Base-by-base conservation (phyloP, 2,797 vertebrate genomes). In the Odontamblyopus lacepedii region DNA sequence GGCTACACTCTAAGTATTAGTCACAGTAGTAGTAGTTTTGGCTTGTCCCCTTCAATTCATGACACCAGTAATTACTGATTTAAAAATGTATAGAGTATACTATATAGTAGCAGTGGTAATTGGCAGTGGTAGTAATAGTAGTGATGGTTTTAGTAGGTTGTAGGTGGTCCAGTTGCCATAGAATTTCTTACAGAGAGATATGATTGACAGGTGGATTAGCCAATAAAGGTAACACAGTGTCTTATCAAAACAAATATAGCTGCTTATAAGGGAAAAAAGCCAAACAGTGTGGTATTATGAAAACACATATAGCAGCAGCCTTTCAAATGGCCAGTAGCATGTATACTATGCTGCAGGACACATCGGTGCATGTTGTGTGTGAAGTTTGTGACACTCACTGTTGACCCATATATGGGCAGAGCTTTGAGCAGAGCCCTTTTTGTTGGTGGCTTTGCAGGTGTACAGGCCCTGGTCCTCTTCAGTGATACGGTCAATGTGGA, bases 381-480 rank as follows among this genome's bases (percentile, higher is more conserved):
- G 53, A 41, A 44, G n/a, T 2, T n/a, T 41, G 67, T n/a, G 26
- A 62, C 32, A 56, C 88, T 93, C 94, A 98, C 97, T 93, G 87
- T 94, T 94, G 78, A 99, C 96, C 0, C 93, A 95, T 90, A 99
- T 92, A 75, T 95, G 94, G 0, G 96, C 96, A 0, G 95, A 94
- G 57, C 94, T 97, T 74, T 95, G 93, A 63, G 88, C 95, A 0
- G 94, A 95, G 3, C 97, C 97, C 87, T 93, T 96, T 78, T 94
- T 84, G 89, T 99, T 99, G 89, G 93, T 94, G 69, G 95, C 97
- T 87, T 90, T 91, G 81, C 97, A 98, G 7, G 89, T 95, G 80
- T 99, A 99, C 75, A 95, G 85, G 32, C 97, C 97, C 90, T 96
- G 95, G 71, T 99, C 97, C 77, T 98, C 96, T 76, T 88, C 92